Percentiles rank a stretch among this genome's conserved stretches.
These are phyloP conservation scores for Drosophila quadrilineata DNA, from an alignment of 1,140 invertebrate genomes.

Conservation along the genomic window DNA sequence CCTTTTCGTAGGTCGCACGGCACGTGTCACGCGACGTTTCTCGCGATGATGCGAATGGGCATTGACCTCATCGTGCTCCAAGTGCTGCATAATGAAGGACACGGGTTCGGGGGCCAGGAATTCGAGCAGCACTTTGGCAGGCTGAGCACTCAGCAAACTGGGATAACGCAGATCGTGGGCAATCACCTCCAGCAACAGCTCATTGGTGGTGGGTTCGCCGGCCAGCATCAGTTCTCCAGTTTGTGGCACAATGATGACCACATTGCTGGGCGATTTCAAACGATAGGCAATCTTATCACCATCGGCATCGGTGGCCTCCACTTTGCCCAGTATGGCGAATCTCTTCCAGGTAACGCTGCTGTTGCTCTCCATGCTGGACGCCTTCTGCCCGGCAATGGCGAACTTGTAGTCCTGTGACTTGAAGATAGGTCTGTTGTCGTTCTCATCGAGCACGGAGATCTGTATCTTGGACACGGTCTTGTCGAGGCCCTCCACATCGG, in stretches of 20 bases:
- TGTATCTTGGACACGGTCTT: slow-evolving; percentile 87
- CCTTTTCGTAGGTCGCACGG: slow-evolving; percentile 94
- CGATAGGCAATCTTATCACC: slow-evolving; percentile 93
- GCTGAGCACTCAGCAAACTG: slow-evolving; percentile 85
- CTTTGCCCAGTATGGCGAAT: slow-evolving; percentile 90
- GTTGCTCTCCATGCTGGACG: slow-evolving; percentile 82
- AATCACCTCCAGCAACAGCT: slow-evolving; percentile 87
- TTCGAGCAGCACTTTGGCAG: slow-evolving; percentile 89
- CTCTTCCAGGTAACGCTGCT: slow-evolving; percentile 85
- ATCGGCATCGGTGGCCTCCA: slow-evolving; percentile 91
- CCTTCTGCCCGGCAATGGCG: slow-evolving; percentile 85
- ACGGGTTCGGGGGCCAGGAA: slow-evolving; percentile 85
- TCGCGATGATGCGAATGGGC: slow-evolving; percentile 84
- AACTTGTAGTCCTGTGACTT: slow-evolving; percentile 90
- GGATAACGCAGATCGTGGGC: slow-evolving; percentile 91
- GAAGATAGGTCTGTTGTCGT: slow-evolving; percentile 95
- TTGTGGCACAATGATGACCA: slow-evolving; percentile 93
- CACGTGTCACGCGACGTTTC: slow-evolving; percentile 91
- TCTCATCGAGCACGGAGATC: slow-evolving; percentile 90
- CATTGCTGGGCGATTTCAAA: slow-evolving; percentile 88
- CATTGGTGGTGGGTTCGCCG: slow-evolving; percentile 87
- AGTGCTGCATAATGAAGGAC: slow-evolving; percentile 78
- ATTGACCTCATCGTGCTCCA: slow-evolving; percentile 83
- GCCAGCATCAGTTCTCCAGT: slow-evolving; percentile 93
- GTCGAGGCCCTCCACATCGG: slow-evolving; percentile 87